phyloP scores from a whole-genome alignment of 1,140 invertebrate genomes.

The Cephus cinctus region DNA sequence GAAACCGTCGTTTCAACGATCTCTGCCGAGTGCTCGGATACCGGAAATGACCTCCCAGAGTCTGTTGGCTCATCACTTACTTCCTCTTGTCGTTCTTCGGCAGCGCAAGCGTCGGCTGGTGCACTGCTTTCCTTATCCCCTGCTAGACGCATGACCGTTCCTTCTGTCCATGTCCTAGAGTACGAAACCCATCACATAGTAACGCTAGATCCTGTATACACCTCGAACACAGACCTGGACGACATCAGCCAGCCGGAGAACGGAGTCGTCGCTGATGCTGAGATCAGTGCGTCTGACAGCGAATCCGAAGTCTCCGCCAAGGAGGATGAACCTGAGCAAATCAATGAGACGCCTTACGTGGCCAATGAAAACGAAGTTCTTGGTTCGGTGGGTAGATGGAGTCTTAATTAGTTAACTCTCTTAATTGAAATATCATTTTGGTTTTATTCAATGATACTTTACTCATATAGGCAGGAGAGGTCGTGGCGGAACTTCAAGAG shows the following conservation, averaged over 20 bases:
- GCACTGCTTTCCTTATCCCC: conserved; percentile 3
- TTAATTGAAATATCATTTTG: conserved; percentile 20
- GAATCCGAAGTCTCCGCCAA: conserved; percentile 59
- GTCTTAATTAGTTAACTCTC: no score
- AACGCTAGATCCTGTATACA: conserved; percentile 49
- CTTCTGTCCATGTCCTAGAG: conserved; percentile 44
- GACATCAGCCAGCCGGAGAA: conserved; percentile 54
- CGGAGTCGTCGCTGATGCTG: conserved; percentile 49
- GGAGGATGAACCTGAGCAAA: conserved; percentile 53
- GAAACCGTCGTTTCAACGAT: conserved; percentile 13
- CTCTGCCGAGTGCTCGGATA: conserved; percentile 20
- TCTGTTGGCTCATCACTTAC: conserved; percentile 10
- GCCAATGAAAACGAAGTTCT: conserved; percentile 68
- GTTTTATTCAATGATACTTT: neutral
- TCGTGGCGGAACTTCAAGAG: conserved; percentile 89
- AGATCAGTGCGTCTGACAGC: conserved; percentile 55
- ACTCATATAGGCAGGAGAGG: conserved; percentile 72
- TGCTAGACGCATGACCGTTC: conserved; percentile 41
- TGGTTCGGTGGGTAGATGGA: conserved; percentile 59
- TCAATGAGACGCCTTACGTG: conserved; percentile 64
- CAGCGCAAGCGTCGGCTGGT: neutral
- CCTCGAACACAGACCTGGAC: conserved; percentile 52
- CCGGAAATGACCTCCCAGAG: conserved; percentile 14
- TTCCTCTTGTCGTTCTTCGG: conserved; percentile 4
- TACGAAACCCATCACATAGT: conserved; percentile 46